Conservation (phyloP, 2,113 vertebrate species). For the Osmerus eperlanus region DNA sequence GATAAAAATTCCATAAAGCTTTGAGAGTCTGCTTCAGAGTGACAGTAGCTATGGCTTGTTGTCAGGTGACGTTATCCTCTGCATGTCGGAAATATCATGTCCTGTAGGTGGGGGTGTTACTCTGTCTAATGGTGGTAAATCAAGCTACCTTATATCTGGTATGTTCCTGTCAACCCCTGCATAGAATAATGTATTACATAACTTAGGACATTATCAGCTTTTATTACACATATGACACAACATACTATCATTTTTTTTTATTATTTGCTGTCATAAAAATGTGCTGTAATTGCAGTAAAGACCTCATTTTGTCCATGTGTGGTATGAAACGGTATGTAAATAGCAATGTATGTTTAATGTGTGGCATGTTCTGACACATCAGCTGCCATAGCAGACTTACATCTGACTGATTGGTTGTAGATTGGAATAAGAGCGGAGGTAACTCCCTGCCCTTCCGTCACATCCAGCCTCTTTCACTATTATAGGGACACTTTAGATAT, state of each 20-base stretch:
- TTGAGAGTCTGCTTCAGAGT: neutral
- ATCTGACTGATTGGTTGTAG: no score
- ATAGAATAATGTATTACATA: neutral
- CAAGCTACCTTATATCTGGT: neutral
- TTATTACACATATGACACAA: conserved; percentile 27
- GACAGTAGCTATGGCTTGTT: neutral
- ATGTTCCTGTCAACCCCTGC: neutral
- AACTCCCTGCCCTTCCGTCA: no score
- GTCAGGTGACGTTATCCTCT: no score
- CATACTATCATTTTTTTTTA: conserved; percentile 19
- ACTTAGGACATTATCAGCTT: conserved; percentile 8
- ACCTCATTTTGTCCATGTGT: neutral
- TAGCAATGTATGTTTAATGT: conserved; percentile 41
- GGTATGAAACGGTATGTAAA: conserved; percentile 50
- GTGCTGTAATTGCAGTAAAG: neutral
- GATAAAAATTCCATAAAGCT: neutral
- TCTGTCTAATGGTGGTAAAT: conserved; percentile 20
- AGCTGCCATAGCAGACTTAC: conserved; percentile 19
- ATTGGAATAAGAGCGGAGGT: no score
- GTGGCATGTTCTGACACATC: conserved; percentile 44
- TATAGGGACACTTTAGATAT: no score
- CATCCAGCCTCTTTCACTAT: no score
- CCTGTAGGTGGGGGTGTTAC: conserved; percentile 59
- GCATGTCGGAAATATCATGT: neutral
- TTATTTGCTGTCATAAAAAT: conserved; percentile 38